Base-by-base conservation (phyloP, 2,797 vertebrate genomes). In the Coccyzus lansbergi region DNA sequence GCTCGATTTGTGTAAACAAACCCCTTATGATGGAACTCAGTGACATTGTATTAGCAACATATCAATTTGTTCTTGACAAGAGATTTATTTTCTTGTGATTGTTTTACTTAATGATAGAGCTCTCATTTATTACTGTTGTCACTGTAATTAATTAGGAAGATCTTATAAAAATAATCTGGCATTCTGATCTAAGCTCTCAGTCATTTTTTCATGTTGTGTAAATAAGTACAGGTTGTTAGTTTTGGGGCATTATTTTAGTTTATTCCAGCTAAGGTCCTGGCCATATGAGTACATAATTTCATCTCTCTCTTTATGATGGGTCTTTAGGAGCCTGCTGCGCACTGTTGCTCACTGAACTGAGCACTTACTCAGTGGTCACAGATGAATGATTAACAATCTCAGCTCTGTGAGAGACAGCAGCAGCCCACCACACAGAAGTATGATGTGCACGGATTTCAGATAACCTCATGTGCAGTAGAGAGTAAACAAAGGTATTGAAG, bases 131-230 rank as follows among this genome's bases (percentile, higher is more conserved):
- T 95, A 80, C 26, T 19, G 4, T 42, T 77, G 36, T 62, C 74
- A 38, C 40, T 93, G 31, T 72, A 95, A 78, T 85, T 84, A 92
- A 89, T 85, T 89, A 86, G 62, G 31, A 95, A 91, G 34, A 55
- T 75, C 31, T 63, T 63, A 44, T 17, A 36, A 76, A 77, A 76
- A 82, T 74, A 82, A n/a, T 62, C 75, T 90, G 78, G 38, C 88
- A 55, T 79, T 94, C 63, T 90, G 21, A 76, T 90, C 89, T 88
- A 53, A 95, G 64, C 18, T 75, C 52, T 7, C 1, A 69, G 76
- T 17, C 1, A 62, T 60, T 80, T 59, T 34, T 67, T 67, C 4
- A 8, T 58, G 84, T 82, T 51, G 20, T 55, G 34, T 67, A 82
- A 86, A 19, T 65, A 62, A 85, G 46, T 83, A 14, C 28, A 72